phyloP scores from a whole-genome alignment of 1,140 invertebrate species.

The Epicauta chinensis region DNA sequence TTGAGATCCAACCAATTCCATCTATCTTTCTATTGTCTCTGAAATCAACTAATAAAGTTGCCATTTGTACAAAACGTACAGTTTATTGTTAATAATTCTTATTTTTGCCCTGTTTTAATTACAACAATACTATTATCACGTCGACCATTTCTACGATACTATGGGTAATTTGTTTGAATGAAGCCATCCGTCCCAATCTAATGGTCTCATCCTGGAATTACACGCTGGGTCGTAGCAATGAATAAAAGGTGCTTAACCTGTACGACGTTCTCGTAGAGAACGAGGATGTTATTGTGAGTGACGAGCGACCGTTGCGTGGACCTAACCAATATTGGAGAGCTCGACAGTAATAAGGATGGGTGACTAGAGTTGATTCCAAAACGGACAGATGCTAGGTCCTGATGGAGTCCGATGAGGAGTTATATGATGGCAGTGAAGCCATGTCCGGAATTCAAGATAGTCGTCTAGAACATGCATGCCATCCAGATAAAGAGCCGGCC shows the following conservation, averaged over 20 bases:
- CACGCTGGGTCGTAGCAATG: constrained; percentile 12
- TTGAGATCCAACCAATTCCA: too few species aligned
- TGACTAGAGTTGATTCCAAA: constrained; percentile 22
- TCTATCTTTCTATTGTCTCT: too few species aligned
- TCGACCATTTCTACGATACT: constrained; percentile 2
- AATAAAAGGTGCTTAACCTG: constrained; percentile 17
- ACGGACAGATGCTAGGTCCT: constrained; percentile 20
- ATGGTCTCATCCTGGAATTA: constrained; percentile 14
- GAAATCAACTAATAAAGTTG: too few species aligned
- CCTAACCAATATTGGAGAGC: constrained; percentile 16
- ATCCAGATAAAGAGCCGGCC: too few species aligned
- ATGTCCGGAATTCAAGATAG: constrained; percentile 14
- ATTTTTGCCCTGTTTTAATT: background rate
- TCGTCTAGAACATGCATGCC: constrained; percentile 3
- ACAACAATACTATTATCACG: constrained; percentile 6
- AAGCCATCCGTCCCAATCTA: constrained; percentile 5
- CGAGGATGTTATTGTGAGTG: constrained; percentile 19
- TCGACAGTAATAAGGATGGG: constrained; percentile 21
- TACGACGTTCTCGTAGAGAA: constrained; percentile 8
- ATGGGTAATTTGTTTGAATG: constrained; percentile 10
- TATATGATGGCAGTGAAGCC: constrained; percentile 14
- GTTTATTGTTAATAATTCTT: too few species aligned
- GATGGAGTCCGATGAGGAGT: constrained; percentile 22
- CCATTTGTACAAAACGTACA: too few species aligned
- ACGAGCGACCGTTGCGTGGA: constrained; percentile 22